phyloP scores from a whole-genome alignment of 2,113 vertebrate genomes.

The Pleuronectes platessa region DNA sequence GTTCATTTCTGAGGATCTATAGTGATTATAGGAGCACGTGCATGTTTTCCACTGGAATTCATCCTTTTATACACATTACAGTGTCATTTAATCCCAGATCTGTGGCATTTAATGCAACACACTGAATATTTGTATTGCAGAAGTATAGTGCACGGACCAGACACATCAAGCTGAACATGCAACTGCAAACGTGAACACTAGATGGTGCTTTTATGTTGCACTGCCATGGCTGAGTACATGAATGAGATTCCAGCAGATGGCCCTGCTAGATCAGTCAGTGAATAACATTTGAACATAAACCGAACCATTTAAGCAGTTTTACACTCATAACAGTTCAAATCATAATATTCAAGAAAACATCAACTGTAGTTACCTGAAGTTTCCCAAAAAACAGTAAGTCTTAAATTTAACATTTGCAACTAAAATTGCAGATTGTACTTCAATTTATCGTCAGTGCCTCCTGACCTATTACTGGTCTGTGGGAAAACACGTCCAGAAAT shows the following conservation, averaged over 20 bases:
- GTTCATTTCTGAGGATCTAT: conserved; percentile 10
- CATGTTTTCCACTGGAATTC: conserved; percentile 1
- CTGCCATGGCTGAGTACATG: conserved; percentile 9
- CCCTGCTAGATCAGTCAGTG: not conserved
- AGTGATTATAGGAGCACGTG: not conserved
- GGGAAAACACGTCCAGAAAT: conserved; percentile 19
- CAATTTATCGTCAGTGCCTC: not conserved
- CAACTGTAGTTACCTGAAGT: conserved; percentile 2
- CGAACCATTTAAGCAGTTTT: conserved; percentile 4
- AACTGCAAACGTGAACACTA: conserved; percentile 41
- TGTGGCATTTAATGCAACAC: not conserved
- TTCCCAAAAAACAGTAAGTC: conserved; percentile 6
- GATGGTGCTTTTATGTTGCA: conserved; percentile 23
- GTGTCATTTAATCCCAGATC: not conserved
- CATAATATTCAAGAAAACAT: not conserved
- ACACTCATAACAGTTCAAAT: not conserved
- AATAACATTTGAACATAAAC: conserved; percentile 11
- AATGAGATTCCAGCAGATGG: conserved; percentile 7
- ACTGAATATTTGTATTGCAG: conserved; percentile 12
- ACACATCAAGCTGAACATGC: conserved; percentile 23
- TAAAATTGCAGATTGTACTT: conserved; percentile 5
- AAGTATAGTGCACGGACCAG: not conserved
- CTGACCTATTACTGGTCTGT: conserved; percentile 5
- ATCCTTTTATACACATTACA: conserved; percentile 3
- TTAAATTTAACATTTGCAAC: conserved; percentile 10